These are phyloP conservation scores for Campylorhamphus procurvoides DNA, from an alignment of 2,113 vertebrate genomes.

Conservation along the genomic window DNA sequence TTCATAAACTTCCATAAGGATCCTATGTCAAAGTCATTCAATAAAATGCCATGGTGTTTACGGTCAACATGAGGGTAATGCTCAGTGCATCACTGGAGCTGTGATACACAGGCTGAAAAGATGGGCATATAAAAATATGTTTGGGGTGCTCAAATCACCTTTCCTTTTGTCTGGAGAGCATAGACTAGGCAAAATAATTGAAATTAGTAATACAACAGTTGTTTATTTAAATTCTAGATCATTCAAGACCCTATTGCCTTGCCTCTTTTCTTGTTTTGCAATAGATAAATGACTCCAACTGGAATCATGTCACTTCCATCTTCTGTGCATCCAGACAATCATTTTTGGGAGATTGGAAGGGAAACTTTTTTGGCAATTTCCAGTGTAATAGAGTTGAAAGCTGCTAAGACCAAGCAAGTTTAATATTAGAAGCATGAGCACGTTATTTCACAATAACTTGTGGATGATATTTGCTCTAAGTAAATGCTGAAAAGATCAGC, in stretches of 20 bases:
- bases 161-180: neutral
- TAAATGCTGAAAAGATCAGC: neutral
- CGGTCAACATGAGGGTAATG: neutral
- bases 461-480: neutral
- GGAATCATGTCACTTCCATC: neutral
- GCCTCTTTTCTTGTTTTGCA: neutral
- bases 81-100: neutral
- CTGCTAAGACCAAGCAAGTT: neutral
- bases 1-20: neutral
- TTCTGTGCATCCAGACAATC: neutral
- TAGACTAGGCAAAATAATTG: neutral
- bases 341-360: neutral
- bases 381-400: neutral
- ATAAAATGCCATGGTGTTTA: neutral
- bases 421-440: neutral
- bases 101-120: neutral
- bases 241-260: neutral
- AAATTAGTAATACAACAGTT: neutral
- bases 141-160: neutral
- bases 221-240: neutral
- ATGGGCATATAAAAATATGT: neutral
- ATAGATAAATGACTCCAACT: neutral
- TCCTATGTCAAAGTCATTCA: neutral
- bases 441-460: neutral
- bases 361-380: neutral